These are phyloP conservation scores for Lypha dubia DNA, from an alignment of 2,888 invertebrate species.

Conservation along the genomic window DNA sequence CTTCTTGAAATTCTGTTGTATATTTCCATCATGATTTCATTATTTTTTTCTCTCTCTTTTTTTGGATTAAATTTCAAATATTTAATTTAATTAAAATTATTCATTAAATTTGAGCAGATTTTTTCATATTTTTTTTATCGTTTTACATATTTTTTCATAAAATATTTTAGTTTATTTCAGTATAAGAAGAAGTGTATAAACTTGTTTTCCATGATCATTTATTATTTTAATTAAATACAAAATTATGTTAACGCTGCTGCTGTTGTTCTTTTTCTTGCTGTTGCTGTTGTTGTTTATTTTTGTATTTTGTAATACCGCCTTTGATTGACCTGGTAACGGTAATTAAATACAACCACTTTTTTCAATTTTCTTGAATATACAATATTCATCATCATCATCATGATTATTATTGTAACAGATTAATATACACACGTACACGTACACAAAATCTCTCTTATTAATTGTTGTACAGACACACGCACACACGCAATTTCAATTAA, in stretches of 20 bases:
- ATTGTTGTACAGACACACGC: background rate
- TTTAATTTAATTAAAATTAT: slow-evolving; percentile 1
- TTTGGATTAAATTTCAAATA: slow-evolving; percentile 6
- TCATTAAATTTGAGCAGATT: slow-evolving; percentile 26
- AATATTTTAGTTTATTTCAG: background rate
- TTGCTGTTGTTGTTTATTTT: slow-evolving; percentile 29
- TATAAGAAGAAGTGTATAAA: background rate
- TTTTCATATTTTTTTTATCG: slow-evolving; percentile 1
- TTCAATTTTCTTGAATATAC: slow-evolving; percentile 30
- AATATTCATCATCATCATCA: slow-evolving; percentile 51
- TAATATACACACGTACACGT: background rate
- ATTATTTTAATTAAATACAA: slow-evolving; percentile 49
- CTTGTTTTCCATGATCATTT: slow-evolving; percentile 44
- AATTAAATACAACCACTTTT: slow-evolving; percentile 65
- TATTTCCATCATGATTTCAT: slow-evolving; percentile 8
- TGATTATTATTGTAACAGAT: no score
- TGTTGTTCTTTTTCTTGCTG: slow-evolving; percentile 14
- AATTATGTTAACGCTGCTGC: slow-evolving; percentile 1
- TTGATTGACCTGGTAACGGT: slow-evolving; percentile 66
- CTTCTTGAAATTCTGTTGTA: slow-evolving; percentile 5
- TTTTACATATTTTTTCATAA: background rate
- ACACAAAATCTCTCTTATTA: slow-evolving; percentile 11
- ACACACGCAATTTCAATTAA: slow-evolving; percentile 61
- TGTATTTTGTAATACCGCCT: slow-evolving; percentile 53
- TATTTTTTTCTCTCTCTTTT: background rate